phyloP scores from a whole-genome alignment of 2,888 invertebrate species.

The Sphaerophoria rueppellii region DNA sequence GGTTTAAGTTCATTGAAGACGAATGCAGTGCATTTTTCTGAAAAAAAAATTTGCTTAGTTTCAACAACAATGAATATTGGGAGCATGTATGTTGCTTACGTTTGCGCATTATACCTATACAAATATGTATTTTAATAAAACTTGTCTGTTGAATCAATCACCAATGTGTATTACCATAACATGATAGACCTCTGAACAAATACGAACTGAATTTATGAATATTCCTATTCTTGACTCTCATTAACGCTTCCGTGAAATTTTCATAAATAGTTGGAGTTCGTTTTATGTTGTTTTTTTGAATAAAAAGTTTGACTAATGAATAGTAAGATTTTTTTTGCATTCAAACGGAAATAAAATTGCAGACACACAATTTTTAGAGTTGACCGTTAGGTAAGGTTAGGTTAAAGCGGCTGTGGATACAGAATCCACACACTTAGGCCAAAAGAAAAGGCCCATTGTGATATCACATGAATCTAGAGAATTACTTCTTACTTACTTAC shows the following conservation, averaged over 20 bases:
- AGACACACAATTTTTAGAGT: neutral
- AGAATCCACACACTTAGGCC: no score
- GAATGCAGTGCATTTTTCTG: neutral
- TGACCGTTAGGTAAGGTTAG: no score
- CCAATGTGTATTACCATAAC: neutral
- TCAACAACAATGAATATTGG: neutral
- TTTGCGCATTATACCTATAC: no score
- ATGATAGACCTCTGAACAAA: neutral
- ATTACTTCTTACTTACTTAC: no score
- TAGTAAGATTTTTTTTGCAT: neutral
- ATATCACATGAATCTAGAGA: no score
- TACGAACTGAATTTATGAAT: neutral
- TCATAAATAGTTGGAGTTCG: neutral
- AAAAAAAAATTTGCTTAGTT: neutral
- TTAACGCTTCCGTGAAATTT: constrained; percentile 3
- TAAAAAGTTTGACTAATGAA: constrained; percentile 3
- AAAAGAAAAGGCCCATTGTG: no score
- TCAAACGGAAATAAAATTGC: neutral
- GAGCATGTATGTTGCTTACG: neutral
- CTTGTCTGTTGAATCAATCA: neutral
- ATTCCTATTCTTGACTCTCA: neutral
- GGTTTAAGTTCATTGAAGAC: neutral
- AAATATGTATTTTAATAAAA: neutral
- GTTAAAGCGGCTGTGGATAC: no score
- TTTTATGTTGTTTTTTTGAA: neutral